Conservation (phyloP, 1,140 invertebrate genomes). For the Hycleus phaleratus region DNA sequence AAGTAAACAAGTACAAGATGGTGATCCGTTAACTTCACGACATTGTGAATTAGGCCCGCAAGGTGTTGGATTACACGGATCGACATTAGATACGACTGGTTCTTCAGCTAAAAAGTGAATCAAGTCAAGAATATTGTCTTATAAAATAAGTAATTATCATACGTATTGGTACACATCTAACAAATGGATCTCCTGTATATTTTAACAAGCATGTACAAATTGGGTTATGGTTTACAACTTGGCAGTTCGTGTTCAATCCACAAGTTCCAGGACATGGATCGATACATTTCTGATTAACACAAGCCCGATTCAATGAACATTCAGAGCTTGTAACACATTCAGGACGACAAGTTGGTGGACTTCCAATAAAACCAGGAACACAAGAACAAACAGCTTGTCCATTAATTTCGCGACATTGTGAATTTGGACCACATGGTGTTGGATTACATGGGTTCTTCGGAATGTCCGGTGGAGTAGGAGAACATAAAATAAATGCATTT, state of each 20-base stretch:
- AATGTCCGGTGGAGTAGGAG: slow-evolving; percentile 37
- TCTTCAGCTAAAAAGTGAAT: slow-evolving; percentile 20
- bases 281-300: slow-evolving; percentile 54
- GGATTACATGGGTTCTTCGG: slow-evolving; percentile 44
- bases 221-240: slow-evolving; percentile 63
- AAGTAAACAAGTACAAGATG: slow-evolving; percentile 71
- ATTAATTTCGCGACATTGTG: slow-evolving; percentile 60
- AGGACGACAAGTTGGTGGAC: slow-evolving; percentile 54
- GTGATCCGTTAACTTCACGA: slow-evolving; percentile 64
- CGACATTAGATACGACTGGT: slow-evolving; percentile 25
- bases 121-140: neutral
- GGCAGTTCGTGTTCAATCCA: slow-evolving; percentile 60
- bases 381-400: slow-evolving; percentile 62
- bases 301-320: slow-evolving; percentile 50
- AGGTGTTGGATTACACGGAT: slow-evolving; percentile 74
- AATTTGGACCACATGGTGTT: slow-evolving; percentile 58
- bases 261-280: slow-evolving; percentile 69
- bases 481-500: slow-evolving; percentile 52
- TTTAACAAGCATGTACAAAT: slow-evolving; percentile 60
- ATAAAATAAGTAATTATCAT: slow-evolving; percentile 29
- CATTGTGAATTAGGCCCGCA: slow-evolving; percentile 76
- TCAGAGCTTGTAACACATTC: slow-evolving; percentile 57
- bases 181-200: slow-evolving; percentile 63
- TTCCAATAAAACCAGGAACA: slow-evolving; percentile 49
- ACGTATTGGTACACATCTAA: slow-evolving; percentile 46